A percentile compares a stretch with the other conserved stretches of the same genome.
phyloP scores from a whole-genome alignment of 2,113 vertebrate genomes.

The Casuarius casuarius region DNA sequence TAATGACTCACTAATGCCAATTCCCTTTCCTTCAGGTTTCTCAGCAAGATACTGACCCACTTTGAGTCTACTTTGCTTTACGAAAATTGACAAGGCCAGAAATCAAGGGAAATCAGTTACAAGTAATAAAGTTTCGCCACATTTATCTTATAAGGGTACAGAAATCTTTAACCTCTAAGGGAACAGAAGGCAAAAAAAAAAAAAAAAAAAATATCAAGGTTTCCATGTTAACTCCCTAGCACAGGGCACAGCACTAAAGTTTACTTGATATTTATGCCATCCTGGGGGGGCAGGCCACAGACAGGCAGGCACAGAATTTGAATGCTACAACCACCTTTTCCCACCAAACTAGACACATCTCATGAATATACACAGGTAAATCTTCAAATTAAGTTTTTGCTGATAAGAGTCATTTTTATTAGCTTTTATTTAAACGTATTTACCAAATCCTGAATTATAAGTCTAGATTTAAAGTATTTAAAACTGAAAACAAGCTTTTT shows the following conservation, averaged over 20 bases:
- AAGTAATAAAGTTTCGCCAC: not conserved
- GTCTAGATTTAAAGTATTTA: not conserved
- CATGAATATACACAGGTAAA: not conserved
- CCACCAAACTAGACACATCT: not conserved
- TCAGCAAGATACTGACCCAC: not conserved
- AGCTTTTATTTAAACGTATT: not conserved
- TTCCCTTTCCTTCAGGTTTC: not conserved
- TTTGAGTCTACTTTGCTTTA: not conserved
- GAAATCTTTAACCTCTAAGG: not conserved
- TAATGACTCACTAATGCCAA: not conserved
- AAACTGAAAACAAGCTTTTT: not conserved
- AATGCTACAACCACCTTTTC: not conserved
- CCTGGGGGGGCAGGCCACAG: too few species aligned
- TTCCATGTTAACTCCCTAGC: not conserved
- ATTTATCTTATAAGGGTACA: not conserved
- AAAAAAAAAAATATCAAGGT: not conserved
- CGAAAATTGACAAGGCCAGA: not conserved
- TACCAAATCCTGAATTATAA: not conserved
- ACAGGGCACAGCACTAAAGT: not conserved
- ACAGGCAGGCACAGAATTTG: too few species aligned
- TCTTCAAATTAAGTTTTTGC: not conserved
- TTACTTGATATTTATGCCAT: not conserved
- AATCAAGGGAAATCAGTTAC: not conserved
- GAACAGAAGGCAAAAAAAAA: too few species aligned
- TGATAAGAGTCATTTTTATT: not conserved